Base-by-base conservation (phyloP, 2,888 invertebrate genomes). In the Idaea biselata region DNA sequence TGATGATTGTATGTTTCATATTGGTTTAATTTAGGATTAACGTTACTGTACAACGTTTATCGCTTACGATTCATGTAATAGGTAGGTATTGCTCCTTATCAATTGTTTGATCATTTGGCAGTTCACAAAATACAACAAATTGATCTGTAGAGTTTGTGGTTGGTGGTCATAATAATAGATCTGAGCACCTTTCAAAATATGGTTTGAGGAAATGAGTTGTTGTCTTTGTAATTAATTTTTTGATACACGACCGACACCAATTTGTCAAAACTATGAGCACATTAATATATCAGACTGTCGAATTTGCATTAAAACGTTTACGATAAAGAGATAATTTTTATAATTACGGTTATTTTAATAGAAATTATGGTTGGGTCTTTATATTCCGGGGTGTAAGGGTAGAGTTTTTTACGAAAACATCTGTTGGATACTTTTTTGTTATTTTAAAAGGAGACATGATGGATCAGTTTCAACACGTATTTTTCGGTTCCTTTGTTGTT, bases 391-490 rank as follows among this genome's bases (percentile, higher is more conserved):
- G 82, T 79, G 86, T 82, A 81, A 73, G 84, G 91, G 90, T 87
- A 84, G 78, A 77, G 78, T 88, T 89, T 91, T 91, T 90, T 89
- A 86, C 79, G 72, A 83, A 88, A 89, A 88, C 92, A 92, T 91
- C 92, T 92, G 92, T 92, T 92, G 82, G 78, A 82, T 83, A 84
- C 84, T 89, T 87, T 79, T 91, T 89, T 89, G 89, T 91, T 88
- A 87, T 91, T 90, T 89, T 86, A 89, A 89, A 91, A 90, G 85
- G 88, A 89, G 91, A 91, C 90, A 90, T 91, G 92, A 92, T 91
- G 90, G 91, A 92, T 92, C 91, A 91, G 92, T 91, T 91, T 91
- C 91, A 91, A 92, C 91, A 87, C 89, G 82, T 88, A 89, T 82
- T 83, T 84, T 89, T 87, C 91, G 91, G 91, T 82, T 77, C 84